Evolutionary conservation across 2,888 invertebrate species (phyloP).

Genomic region (Cephus sareptanus): DNA sequence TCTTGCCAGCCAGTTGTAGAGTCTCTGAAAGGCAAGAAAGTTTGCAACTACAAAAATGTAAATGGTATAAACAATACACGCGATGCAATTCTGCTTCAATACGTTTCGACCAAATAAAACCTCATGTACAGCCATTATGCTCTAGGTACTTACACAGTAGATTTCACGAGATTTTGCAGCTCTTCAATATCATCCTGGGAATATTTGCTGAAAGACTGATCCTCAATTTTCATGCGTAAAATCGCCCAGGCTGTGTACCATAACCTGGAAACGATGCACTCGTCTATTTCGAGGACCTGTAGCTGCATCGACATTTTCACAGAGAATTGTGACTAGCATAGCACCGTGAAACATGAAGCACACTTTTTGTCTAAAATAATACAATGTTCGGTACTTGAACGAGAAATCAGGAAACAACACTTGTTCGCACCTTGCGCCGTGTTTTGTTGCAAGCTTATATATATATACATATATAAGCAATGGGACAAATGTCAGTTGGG

Average conservation of each 20-base stretch:
- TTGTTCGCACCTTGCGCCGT: not conserved
- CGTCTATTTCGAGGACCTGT: constrained; percentile 40
- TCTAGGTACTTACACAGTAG: constrained; percentile 22
- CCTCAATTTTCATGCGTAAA: constrained; percentile 30
- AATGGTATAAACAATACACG: not conserved
- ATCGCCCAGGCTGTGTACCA: constrained; percentile 54
- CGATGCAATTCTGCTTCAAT: not conserved
- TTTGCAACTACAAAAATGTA: not conserved
- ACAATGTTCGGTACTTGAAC: not conserved
- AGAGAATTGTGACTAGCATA: not conserved
- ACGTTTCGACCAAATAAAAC: not conserved
- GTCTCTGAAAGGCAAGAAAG: not conserved
- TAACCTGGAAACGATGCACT: constrained; percentile 44
- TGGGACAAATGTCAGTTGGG: not conserved
- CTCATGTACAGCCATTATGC: not conserved
- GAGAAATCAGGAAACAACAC: not conserved
- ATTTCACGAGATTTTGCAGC: constrained; percentile 22
- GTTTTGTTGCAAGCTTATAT: not conserved
- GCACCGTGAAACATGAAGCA: not conserved
- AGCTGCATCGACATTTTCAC: constrained; percentile 42
- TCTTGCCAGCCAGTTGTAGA: constrained; percentile 17
- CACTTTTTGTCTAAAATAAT: not conserved
- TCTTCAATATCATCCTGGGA: constrained; percentile 25
- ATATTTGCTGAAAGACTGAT: constrained; percentile 22
- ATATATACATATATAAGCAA: not conserved